Evolutionary conservation across 2,113 vertebrate genomes (phyloP).

Genomic region (Xiphophorus couchianus): DNA sequence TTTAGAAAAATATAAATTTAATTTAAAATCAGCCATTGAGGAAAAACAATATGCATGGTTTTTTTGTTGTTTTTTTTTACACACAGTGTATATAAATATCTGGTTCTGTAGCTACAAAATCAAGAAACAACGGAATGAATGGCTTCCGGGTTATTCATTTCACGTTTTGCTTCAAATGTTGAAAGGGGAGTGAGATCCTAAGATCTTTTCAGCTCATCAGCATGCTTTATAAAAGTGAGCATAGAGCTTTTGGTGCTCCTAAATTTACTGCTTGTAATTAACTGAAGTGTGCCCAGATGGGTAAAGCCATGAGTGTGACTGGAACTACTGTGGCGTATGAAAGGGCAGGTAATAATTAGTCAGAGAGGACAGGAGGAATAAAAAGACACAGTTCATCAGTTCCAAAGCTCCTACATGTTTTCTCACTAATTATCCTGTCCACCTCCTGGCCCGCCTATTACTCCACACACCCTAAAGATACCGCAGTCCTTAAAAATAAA

Average conservation of each 20-base stretch:
- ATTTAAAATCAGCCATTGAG: too few species aligned
- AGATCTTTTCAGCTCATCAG: not conserved
- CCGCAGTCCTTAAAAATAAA: conserved; percentile 30
- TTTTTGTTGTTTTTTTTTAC: too few species aligned
- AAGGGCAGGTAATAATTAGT: conserved; percentile 35
- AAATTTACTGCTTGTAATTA: conserved; percentile 39
- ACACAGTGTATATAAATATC: too few species aligned
- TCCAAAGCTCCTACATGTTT: conserved; percentile 5
- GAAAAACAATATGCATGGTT: too few species aligned
- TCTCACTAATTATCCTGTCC: conserved; percentile 22
- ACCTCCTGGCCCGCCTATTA: conserved; percentile 12
- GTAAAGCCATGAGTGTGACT: not conserved
- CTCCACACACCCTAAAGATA: conserved; percentile 6
- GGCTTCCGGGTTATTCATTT: not conserved
- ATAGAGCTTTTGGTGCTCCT: not conserved
- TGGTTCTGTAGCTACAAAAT: not conserved
- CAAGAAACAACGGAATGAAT: not conserved
- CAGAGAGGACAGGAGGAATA: conserved; percentile 10
- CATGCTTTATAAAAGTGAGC: not conserved
- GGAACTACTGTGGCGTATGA: not conserved
- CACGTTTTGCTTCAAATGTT: not conserved
- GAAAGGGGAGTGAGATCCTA: not conserved
- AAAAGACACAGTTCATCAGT: conserved; percentile 22
- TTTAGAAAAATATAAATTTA: too few species aligned
- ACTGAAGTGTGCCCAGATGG: not conserved